Base-by-base conservation (phyloP, 2,113 vertebrate genomes). In the Pionites leucogaster region DNA sequence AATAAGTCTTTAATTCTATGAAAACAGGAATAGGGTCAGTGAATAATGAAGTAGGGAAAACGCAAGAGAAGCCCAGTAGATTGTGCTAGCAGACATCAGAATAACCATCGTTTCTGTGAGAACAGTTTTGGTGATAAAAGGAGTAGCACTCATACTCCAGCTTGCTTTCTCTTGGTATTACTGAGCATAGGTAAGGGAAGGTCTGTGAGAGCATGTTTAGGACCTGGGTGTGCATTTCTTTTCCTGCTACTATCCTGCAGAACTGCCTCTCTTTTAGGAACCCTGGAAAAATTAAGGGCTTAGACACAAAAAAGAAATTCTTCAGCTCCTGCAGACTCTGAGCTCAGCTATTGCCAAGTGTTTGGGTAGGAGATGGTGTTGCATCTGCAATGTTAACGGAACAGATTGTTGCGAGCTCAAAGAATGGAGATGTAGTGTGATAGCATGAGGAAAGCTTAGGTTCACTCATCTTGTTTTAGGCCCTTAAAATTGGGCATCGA, bases 21-120 rank as follows among this genome's bases (percentile, higher is more conserved):
- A 50, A 55, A 86, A 55, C 13, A 16, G 10, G 37, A 55, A 33
- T 24, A 59, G 62, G 35, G 49, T 65, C 55, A 13, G 70, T 62
- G 68, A 68, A 63, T 39, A 49, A 75, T 28, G 72, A 92, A 81
- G 69, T 3, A 5, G 28, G 80, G 88, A 65, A 95, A 90, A 92
- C 90, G 62, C 88, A 94, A 81, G 84, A 55, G 90, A 81, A 96
- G 82, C 80, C 95, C 92, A 88, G 92, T 39, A 96, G 92, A 94
- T 53, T 69, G 93, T 97, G 96, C 96, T 94, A 44, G 94, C 72
- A 94, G 69, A 92, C 57, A 71, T 37, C 37, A 31, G 68, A 95
- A 90, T n/a, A 44, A 63, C 29, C n/a, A 64, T 17, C 0, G 5
- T 7, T 71, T 44, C 31, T 52, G 28, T 79, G 82, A 74, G 79